Base-by-base conservation (phyloP, 2,888 invertebrate genomes). In the Aricia artaxerxes region DNA sequence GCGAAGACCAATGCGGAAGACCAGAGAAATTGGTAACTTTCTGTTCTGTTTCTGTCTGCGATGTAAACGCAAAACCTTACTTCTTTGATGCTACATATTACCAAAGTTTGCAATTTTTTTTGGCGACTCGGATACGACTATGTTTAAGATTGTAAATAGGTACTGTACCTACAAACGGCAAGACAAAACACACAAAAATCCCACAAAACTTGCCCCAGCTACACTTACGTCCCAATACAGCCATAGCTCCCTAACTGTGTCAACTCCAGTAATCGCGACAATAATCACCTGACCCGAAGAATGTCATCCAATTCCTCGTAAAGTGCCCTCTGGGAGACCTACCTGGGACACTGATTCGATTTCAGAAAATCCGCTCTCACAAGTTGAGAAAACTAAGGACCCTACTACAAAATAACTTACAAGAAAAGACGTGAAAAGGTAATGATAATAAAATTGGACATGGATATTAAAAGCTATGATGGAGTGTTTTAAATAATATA, bases 251-350 rank as follows among this genome's bases (percentile, higher is more conserved):
- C 31, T 31, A 64, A 31, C 31, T 64, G 31, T 64, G 31, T 11
- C 64, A 64, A 31, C 64, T 31, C 4, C 64, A 64, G 64, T 69
- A 69, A 69, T 13, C 35, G 69, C 5, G 35, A 69, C 69, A 69
- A 69, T 69, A 38, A 69, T 69, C 69, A 69, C 35, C 69, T 69
- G 69, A 38, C 35, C 69, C 69, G 13, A 13, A 69, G 35, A 35
- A 38, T 69, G 13, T 13, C 35, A 69, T 69, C 69, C 69, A 38
- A 69, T 38, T 69, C 35, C 69, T 38, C 11, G 35, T 69, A 69
- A 64, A 69, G 69, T 69, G 69, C 4, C 35, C 69, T 35, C 69
- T 13, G 69, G 35, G 69, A 16, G 69, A 69, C 13, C 24, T 69
- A 35, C 69, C 35, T 69, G 35, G 64, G 24, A 0, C 64, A 11